Evolutionary conservation across 2,113 vertebrate genomes (phyloP).

Genomic region (Microtus richardsoni): DNA sequence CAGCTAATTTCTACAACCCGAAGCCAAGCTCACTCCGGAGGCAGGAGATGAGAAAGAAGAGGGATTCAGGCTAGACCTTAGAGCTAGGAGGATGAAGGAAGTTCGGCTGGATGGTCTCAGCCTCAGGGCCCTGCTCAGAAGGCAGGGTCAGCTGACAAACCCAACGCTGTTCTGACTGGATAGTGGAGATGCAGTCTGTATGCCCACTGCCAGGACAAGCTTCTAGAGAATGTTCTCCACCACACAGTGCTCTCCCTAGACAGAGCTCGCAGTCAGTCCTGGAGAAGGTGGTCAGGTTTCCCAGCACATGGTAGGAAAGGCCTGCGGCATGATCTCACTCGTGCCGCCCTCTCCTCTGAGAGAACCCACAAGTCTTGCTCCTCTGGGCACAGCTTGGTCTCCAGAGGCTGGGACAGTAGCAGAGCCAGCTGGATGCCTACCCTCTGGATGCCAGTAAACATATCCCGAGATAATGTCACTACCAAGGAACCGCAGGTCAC

Average conservation of each 20-base stretch:
- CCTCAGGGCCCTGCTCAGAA: background rate
- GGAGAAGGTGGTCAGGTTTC: too few relatives aligned
- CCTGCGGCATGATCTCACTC: background rate
- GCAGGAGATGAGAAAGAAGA: background rate
- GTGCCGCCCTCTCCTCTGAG: background rate
- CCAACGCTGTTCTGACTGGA: fast-evolving
- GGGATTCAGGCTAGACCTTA: background rate
- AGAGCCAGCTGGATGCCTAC: fast-evolving
- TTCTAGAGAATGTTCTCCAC: background rate
- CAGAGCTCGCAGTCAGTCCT: background rate
- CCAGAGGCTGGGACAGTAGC: background rate
- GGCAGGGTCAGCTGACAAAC: background rate
- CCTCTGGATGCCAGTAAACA: background rate
- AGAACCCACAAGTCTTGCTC: background rate
- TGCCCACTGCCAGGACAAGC: background rate
- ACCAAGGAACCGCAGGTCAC: background rate
- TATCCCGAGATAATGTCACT: fast-evolving
- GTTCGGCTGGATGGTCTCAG: background rate
- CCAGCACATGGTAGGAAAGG: fast-evolving
- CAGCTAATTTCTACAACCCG: background rate
- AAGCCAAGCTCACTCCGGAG: background rate
- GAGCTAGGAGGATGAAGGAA: background rate
- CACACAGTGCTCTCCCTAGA: background rate
- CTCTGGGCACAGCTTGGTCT: background rate
- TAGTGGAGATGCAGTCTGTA: fast-evolving